Evolutionary conservation across 2,113 vertebrate species (phyloP).

Genomic region (Misgurnus anguillicaudatus): DNA sequence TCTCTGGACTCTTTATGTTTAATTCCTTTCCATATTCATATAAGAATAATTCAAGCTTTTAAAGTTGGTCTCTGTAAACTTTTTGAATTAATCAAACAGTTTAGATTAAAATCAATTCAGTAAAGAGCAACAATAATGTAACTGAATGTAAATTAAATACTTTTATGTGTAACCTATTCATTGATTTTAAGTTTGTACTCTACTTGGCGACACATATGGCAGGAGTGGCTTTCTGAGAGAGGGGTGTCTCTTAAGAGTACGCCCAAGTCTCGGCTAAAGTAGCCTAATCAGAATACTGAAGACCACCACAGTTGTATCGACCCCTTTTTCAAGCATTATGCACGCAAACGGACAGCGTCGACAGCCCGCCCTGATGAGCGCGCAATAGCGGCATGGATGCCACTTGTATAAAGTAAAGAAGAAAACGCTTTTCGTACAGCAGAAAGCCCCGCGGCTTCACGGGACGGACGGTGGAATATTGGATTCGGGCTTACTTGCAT

Average conservation of each 20-base stretch:
- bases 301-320: constrained; percentile 66
- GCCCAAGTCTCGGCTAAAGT: constrained; percentile 58
- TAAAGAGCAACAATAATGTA: no score
- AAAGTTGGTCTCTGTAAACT: no score
- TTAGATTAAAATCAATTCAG: no score
- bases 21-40: neutral
- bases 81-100: neutral
- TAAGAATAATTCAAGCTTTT: neutral
- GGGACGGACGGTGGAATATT: constrained; percentile 49
- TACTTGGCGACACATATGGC: constrained; percentile 44
- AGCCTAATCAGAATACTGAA: constrained; percentile 52
- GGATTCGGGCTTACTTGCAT: constrained; percentile 57
- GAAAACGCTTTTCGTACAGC: constrained; percentile 62
- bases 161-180: neutral
- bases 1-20: neutral
- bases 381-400: constrained; percentile 64
- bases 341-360: constrained; percentile 70
- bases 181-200: constrained; percentile 29
- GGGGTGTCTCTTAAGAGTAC: constrained; percentile 47
- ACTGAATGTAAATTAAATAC: no score
- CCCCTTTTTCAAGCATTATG: constrained; percentile 73
- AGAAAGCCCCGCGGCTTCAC: constrained; percentile 54
- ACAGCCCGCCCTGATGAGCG: constrained; percentile 69
- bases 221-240: constrained; percentile 60
- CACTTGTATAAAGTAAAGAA: constrained; percentile 64